A percentile compares a stretch with the other conserved stretches of the same genome.
These are phyloP conservation scores for Axea sp. DNA, from an alignment of 2,888 invertebrate species.

Conservation along the genomic window DNA sequence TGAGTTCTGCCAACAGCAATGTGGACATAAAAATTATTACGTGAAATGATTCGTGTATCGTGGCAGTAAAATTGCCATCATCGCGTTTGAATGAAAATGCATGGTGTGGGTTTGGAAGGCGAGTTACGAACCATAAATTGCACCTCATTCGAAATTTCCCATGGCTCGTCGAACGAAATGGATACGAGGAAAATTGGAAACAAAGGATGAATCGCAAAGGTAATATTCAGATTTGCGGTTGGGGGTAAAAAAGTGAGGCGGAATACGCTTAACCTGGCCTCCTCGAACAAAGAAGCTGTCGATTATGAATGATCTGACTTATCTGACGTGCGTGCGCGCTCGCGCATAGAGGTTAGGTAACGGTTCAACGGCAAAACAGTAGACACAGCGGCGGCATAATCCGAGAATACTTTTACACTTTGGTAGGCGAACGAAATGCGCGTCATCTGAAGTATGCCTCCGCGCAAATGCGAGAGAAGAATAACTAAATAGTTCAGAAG, in stretches of 20 bases:
- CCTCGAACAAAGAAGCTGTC: constrained; percentile 44
- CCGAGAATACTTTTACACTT: constrained; percentile 61
- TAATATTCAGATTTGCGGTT: constrained; percentile 28
- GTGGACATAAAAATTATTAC: neutral
- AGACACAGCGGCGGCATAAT: constrained; percentile 72
- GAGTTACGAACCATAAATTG: constrained; percentile 33
- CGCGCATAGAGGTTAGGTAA: constrained; percentile 74
- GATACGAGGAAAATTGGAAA: constrained; percentile 30
- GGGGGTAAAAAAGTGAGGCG: constrained; percentile 26
- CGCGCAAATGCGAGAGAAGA: too few relatives aligned
- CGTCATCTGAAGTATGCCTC: constrained; percentile 40
- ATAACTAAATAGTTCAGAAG: too few relatives aligned
- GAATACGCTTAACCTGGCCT: constrained; percentile 40
- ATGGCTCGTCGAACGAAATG: constrained; percentile 10
- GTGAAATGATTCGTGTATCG: neutral
- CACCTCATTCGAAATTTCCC: constrained; percentile 26
- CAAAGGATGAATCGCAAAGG: constrained; percentile 34
- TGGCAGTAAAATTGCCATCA: constrained; percentile 10
- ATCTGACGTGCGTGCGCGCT: constrained; percentile 49
- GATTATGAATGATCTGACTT: constrained; percentile 46
- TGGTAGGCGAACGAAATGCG: constrained; percentile 34
- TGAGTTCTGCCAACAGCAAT: too few relatives aligned
- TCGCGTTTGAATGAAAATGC: neutral
- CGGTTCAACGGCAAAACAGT: constrained; percentile 74
- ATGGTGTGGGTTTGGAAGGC: constrained; percentile 21